Evolutionary conservation across 2,888 invertebrate genomes (phyloP).

Genomic region (Bombylius major): DNA sequence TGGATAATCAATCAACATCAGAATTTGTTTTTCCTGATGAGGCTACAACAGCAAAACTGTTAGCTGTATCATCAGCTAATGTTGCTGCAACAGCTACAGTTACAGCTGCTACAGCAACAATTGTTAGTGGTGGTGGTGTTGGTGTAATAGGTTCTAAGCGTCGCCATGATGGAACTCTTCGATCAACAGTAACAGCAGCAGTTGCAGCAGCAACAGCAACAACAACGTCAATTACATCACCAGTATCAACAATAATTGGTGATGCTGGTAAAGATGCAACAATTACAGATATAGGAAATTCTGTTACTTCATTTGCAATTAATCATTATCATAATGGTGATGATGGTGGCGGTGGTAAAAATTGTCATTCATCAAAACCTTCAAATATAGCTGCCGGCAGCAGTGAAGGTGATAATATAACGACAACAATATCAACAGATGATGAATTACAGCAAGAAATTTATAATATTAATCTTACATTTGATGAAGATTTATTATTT

Average conservation of each 20-base stretch:
- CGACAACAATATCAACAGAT: too few relatives aligned
- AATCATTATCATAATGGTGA: not conserved
- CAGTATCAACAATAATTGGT: not conserved
- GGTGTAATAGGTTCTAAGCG: conserved; percentile 23
- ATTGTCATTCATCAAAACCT: not conserved
- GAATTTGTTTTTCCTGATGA: conserved; percentile 31
- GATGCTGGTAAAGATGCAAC: not conserved
- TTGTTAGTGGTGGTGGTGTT: not conserved
- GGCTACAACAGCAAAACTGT: conserved; percentile 29
- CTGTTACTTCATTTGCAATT: not conserved
- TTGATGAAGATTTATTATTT: not conserved
- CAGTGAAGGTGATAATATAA: not conserved
- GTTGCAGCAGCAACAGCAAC: conserved; percentile 6
- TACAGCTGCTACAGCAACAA: not conserved
- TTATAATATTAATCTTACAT: too few relatives aligned
- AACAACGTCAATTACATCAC: not conserved
- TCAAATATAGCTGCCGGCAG: not conserved
- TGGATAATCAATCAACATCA: conserved; percentile 1
- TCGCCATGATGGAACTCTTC: conserved; percentile 16
- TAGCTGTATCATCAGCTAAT: conserved; percentile 28
- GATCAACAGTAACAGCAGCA: not conserved
- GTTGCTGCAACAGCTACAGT: too few relatives aligned
- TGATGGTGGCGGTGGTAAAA: not conserved
- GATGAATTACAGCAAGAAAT: too few relatives aligned
- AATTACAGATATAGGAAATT: not conserved